Percentiles rank a stretch among this genome's conserved stretches.
Conservation (phyloP, 2,888 invertebrate species). For the Drosophila gaucha region DNA sequence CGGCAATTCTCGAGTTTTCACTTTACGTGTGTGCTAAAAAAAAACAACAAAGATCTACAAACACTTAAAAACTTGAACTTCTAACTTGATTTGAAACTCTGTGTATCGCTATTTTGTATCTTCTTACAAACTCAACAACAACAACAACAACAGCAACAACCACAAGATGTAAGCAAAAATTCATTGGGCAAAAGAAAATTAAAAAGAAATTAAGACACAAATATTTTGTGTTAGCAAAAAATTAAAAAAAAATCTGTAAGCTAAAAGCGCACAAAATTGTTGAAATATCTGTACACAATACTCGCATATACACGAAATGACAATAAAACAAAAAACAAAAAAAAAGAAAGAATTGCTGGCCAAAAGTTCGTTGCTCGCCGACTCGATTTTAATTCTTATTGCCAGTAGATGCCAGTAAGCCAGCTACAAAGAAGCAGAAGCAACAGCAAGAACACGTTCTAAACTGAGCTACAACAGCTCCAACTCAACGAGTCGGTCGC, state of each 20-base stretch:
- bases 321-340: no score
- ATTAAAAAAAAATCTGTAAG: constrained; percentile 12
- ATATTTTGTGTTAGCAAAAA: constrained; percentile 58
- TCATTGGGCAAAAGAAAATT: constrained; percentile 28
- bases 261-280: constrained; percentile 23
- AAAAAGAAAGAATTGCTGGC: constrained; percentile 53
- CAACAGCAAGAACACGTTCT: constrained; percentile 35
- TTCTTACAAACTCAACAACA: constrained; percentile 34
- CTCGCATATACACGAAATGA: constrained; percentile 28
- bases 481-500: constrained; percentile 5
- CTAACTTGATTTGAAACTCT: constrained; percentile 22
- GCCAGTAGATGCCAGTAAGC: constrained; percentile 33
- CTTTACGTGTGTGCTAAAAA: constrained; percentile 35
- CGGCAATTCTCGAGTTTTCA: constrained; percentile 42
- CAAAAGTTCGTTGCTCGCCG: constrained; percentile 71
- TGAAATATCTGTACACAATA: constrained; percentile 30
- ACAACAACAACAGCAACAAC: constrained; percentile 19
- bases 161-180: constrained; percentile 63
- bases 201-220: constrained; percentile 16
- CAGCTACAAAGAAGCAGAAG: constrained; percentile 29
- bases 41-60: constrained; percentile 20
- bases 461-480: constrained; percentile 27
- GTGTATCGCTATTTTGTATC: constrained; percentile 49
- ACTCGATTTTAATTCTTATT: constrained; percentile 51
- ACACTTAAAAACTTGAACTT: constrained; percentile 23